Percentiles rank a stretch among this genome's conserved stretches.
Evolutionary conservation across 2,113 vertebrate genomes (phyloP).

Genomic region (Chloebia gouldiae): DNA sequence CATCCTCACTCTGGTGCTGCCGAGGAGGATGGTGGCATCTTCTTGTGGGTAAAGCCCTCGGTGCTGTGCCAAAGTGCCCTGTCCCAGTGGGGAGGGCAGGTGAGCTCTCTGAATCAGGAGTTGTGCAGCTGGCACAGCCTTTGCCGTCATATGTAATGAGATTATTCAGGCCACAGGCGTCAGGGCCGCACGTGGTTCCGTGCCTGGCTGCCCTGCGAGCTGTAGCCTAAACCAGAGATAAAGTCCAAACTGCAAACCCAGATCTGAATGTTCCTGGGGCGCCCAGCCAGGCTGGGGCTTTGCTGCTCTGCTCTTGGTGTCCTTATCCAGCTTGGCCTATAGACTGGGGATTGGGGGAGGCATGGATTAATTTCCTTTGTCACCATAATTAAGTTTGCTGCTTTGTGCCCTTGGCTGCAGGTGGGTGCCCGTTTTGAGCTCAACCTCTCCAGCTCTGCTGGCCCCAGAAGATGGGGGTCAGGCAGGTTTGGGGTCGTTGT

Average conservation of each 20-base stretch:
- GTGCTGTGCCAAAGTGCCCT: not conserved
- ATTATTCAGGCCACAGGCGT: conserved; percentile 16
- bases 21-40: not conserved
- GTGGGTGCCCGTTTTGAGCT: not conserved
- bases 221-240: not conserved
- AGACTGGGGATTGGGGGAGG: not conserved
- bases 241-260: not conserved
- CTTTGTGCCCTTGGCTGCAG: not conserved
- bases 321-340: accelerated
- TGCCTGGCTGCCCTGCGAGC: not conserved
- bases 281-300: not conserved
- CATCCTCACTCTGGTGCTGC: not conserved
- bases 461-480: not conserved
- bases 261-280: conserved; percentile 50
- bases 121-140: not conserved
- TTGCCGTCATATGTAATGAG: not conserved
- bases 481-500: accelerated
- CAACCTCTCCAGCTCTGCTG: not conserved
- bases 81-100: not conserved
- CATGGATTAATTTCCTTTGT: accelerated
- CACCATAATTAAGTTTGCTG: not conserved
- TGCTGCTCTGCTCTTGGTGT: not conserved
- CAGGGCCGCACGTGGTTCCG: conserved; percentile 23
- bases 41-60: accelerated
- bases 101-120: not conserved